A percentile compares a stretch with the other conserved stretches of the same genome.
Evolutionary conservation across 2,113 vertebrate species (phyloP).

Genomic region (Cervus canadensis): DNA sequence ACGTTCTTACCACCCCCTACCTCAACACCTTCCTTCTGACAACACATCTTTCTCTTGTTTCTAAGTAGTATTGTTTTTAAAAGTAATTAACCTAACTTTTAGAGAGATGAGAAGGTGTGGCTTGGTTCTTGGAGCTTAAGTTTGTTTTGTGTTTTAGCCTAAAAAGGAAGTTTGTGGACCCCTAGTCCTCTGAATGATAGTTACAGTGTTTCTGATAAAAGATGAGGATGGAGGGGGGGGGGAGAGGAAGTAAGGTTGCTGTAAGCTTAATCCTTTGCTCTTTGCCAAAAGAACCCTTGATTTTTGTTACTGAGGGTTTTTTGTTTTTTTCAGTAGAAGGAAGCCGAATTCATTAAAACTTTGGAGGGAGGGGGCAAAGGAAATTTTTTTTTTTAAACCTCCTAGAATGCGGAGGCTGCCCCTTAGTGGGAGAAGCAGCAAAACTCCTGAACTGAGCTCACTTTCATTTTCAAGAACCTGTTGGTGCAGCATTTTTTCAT

Average conservation of each 20-base stretch:
- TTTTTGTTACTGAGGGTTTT: not conserved
- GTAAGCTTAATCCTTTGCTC: not conserved
- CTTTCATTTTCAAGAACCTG: conserved; percentile 57
- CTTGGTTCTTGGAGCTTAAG: not conserved
- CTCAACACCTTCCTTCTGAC: not conserved
- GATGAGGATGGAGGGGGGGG: not conserved
- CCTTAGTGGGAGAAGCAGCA: not conserved
- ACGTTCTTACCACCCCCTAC: not conserved
- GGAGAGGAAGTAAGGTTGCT: not conserved
- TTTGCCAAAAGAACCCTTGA: not conserved
- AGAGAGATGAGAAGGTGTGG: not conserved
- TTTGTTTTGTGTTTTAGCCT: conserved; percentile 35
- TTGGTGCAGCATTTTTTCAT: not conserved
- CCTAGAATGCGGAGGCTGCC: not conserved
- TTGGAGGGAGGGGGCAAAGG: not conserved
- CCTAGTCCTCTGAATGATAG: not conserved
- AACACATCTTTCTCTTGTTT: not conserved
- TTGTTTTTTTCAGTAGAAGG: not conserved
- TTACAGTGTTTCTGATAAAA: not conserved
- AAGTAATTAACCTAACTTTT: not conserved
- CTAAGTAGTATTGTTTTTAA: not conserved
- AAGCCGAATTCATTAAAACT: conserved; percentile 25
- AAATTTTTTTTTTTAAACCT: not conserved
- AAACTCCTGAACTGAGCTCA: not conserved
- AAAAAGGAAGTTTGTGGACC: conserved; percentile 45